Percentiles rank a stretch among this genome's conserved stretches.
Conservation (phyloP, 2,113 vertebrate species). For the Anoura caudifer region DNA sequence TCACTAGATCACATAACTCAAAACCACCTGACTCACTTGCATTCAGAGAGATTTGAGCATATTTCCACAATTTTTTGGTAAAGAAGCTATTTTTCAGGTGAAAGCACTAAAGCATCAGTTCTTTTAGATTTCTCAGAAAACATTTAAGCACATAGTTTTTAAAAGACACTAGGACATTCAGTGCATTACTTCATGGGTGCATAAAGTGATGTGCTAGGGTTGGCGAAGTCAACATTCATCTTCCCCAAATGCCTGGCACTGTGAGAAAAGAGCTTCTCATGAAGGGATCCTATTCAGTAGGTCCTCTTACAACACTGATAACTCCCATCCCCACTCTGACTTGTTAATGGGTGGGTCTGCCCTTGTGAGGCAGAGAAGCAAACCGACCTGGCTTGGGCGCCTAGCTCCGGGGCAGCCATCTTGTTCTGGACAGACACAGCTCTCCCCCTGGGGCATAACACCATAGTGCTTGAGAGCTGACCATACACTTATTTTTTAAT, state of each 20-base stretch:
- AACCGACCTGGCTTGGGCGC: background rate
- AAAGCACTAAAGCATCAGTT: background rate
- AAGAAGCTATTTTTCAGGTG: background rate
- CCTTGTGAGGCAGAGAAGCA: constrained; percentile 10
- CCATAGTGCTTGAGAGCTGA: constrained; percentile 48
- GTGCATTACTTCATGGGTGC: background rate
- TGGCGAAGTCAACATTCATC: background rate
- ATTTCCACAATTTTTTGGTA: background rate
- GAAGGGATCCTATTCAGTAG: background rate
- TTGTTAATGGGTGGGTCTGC: background rate
- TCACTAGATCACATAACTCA: background rate
- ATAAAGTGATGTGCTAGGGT: too few species aligned
- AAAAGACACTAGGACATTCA: background rate
- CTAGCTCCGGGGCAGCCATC: background rate
- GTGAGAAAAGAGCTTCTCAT: background rate
- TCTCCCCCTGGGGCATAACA: constrained; percentile 5
- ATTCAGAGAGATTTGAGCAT: background rate
- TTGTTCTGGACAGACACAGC: background rate
- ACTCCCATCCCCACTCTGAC: background rate
- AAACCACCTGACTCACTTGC: background rate
- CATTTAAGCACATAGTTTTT: background rate
- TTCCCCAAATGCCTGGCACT: background rate
- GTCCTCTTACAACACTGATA: background rate
- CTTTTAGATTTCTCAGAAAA: background rate
- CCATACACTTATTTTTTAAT: constrained; percentile 64